Conservation (phyloP, 2,113 vertebrate genomes). For the Paedocypris sp. region DNA sequence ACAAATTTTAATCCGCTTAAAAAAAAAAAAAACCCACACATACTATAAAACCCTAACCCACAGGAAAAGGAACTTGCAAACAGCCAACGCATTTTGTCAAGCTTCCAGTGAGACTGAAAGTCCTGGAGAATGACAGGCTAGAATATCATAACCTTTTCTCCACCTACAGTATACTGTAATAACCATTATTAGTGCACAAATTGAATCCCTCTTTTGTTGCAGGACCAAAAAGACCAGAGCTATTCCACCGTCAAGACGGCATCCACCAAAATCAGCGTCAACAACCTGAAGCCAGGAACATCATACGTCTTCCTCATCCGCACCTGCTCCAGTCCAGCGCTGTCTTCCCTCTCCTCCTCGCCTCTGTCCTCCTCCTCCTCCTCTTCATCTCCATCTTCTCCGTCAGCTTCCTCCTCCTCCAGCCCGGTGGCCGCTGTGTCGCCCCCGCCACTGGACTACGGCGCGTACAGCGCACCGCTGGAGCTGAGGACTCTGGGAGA, state of each 20-base stretch:
- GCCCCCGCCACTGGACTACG: slow-evolving; percentile 67
- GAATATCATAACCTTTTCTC: no score
- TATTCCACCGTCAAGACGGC: slow-evolving; percentile 89
- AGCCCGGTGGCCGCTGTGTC: slow-evolving; percentile 65
- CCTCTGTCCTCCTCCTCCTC: slow-evolving; percentile 62
- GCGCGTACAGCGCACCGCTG: slow-evolving; percentile 74
- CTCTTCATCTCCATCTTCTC: slow-evolving; percentile 55
- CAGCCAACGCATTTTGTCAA: no score
- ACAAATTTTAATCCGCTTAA: no score
- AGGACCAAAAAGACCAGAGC: slow-evolving; percentile 89
- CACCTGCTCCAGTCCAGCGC: slow-evolving; percentile 61
- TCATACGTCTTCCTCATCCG: slow-evolving; percentile 88
- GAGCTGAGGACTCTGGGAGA: slow-evolving; percentile 88
- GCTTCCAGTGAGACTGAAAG: no score
- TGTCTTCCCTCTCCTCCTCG: slow-evolving; percentile 72
- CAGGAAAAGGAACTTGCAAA: no score
- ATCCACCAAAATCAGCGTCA: slow-evolving; percentile 73
- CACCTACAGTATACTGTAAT: no score
- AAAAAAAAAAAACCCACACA: no score
- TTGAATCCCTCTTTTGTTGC: slow-evolving; percentile 21
- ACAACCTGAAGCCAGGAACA: slow-evolving; percentile 87
- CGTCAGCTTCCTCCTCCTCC: slow-evolving; percentile 67
- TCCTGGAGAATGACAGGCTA: no score
- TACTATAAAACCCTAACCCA: no score
- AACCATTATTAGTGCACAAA: not conserved